phyloP scores from a whole-genome alignment of 2,888 invertebrate genomes.

The Pristionchus maxplancki region DNA sequence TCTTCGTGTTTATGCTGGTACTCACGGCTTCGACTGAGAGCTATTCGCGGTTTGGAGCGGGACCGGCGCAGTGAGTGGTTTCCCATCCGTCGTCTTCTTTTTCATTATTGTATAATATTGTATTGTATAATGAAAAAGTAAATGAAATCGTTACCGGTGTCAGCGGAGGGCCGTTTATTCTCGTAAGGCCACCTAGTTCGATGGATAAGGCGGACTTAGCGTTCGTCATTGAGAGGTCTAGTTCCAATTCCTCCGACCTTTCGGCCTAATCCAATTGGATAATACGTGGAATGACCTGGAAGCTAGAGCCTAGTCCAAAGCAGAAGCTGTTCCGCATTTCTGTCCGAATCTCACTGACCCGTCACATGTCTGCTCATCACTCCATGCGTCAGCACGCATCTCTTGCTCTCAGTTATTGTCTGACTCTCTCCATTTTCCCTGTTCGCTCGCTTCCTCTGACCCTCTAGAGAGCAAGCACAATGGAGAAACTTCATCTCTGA shows the following conservation, averaged over 20 bases:
- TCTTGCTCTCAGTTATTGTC: neutral
- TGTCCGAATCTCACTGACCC: neutral
- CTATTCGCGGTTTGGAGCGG: conserved; percentile 46
- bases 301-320: neutral
- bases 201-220: too few relatives aligned
- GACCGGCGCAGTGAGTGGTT: neutral
- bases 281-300: too few relatives aligned
- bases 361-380: conserved; percentile 8
- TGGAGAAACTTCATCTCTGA: too few relatives aligned
- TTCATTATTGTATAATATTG: too few relatives aligned
- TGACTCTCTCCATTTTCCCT: neutral
- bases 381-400: neutral
- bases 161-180: too few relatives aligned
- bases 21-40: neutral
- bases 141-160: too few relatives aligned
- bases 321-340: neutral
- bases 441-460: neutral
- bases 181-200: too few relatives aligned
- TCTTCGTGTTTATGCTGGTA: conserved; percentile 9
- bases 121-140: too few relatives aligned
- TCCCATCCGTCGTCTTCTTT: too few relatives aligned
- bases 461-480: neutral
- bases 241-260: too few relatives aligned
- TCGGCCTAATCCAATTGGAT: neutral
- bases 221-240: too few relatives aligned